phyloP scores from a whole-genome alignment of 2,888 invertebrate species.

The Agrotis segetum region DNA sequence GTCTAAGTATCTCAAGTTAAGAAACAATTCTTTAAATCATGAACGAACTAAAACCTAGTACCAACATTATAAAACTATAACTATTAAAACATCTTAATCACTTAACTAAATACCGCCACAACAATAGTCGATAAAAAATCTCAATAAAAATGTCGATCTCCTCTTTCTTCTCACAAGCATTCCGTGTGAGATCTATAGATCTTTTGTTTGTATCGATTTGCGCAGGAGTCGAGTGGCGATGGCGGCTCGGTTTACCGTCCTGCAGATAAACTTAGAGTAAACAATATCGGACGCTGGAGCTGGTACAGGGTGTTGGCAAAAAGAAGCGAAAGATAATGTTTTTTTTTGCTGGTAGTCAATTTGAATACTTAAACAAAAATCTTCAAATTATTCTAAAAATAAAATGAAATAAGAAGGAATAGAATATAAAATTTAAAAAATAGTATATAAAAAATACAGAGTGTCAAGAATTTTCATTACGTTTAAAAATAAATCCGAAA shows the following conservation, averaged over 20 bases:
- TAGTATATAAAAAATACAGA: too few species aligned
- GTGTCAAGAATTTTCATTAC: not conserved
- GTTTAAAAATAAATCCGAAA: too few species aligned
- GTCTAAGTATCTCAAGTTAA: too few species aligned
- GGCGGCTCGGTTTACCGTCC: slow-evolving; percentile 67
- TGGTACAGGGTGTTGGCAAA: slow-evolving; percentile 54
- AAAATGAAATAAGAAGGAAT: too few species aligned
- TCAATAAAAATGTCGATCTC: slow-evolving; percentile 60
- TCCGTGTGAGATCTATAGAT: slow-evolving; percentile 65
- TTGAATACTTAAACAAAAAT: not conserved
- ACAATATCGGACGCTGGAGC: slow-evolving; percentile 62
- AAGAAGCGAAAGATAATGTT: not conserved
- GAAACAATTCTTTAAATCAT: too few species aligned
- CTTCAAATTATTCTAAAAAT: too few species aligned
- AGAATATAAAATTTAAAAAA: too few species aligned
- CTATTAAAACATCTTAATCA: not conserved
- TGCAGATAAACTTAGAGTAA: slow-evolving; percentile 67
- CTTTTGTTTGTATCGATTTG: slow-evolving; percentile 70
- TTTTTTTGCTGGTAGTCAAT: not conserved
- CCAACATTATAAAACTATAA: not conserved
- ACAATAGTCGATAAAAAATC: slow-evolving; percentile 39
- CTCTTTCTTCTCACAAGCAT: slow-evolving; percentile 65
- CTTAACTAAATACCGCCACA: not conserved
- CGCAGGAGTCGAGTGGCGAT: slow-evolving; percentile 68
- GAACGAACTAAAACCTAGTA: too few species aligned